Percentiles rank a stretch among this genome's conserved stretches.
Conservation (phyloP, 2,888 invertebrate species). For the Lissonota sp. region DNA sequence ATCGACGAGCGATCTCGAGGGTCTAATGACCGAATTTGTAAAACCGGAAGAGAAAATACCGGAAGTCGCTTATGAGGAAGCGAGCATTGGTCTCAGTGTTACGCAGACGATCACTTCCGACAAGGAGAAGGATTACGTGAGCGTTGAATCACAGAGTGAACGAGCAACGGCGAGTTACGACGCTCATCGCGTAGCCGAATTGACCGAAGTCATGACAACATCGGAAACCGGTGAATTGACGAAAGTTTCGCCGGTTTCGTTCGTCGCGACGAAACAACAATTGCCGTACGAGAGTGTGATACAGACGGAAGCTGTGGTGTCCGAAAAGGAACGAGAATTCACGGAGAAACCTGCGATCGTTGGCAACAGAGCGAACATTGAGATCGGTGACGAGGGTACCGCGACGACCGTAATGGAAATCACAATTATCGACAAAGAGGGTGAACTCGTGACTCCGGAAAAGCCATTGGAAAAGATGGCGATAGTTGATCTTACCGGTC, state of each 20-base stretch:
- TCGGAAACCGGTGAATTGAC: constrained; percentile 84
- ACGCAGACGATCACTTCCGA: constrained; percentile 85
- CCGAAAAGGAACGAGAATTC: constrained; percentile 86
- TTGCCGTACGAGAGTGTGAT: constrained; percentile 86
- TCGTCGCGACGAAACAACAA: constrained; percentile 84
- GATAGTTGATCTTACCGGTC: constrained; percentile 83
- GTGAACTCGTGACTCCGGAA: constrained; percentile 81
- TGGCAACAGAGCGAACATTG: constrained; percentile 78
- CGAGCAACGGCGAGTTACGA: constrained; percentile 83
- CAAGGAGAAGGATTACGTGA: constrained; percentile 81
- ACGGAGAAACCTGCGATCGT: constrained; percentile 71
- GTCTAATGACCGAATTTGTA: constrained; percentile 75
- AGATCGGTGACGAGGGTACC: constrained; percentile 79
- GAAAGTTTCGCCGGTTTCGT: constrained; percentile 76
- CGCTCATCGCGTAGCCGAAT: constrained; percentile 86
- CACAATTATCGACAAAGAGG: constrained; percentile 85
- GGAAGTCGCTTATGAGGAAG: constrained; percentile 79
- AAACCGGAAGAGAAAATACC: constrained; percentile 79
- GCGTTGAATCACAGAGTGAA: constrained; percentile 72
- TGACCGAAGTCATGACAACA: constrained; percentile 85
- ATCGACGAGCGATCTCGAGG: constrained; percentile 78
- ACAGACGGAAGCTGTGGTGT: constrained; percentile 85
- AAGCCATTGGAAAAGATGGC: constrained; percentile 83
- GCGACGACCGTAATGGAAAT: constrained; percentile 86
- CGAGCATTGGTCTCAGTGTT: constrained; percentile 84